phyloP scores from a whole-genome alignment of 2,888 invertebrate species.

The Zygogramma bicolorata region DNA sequence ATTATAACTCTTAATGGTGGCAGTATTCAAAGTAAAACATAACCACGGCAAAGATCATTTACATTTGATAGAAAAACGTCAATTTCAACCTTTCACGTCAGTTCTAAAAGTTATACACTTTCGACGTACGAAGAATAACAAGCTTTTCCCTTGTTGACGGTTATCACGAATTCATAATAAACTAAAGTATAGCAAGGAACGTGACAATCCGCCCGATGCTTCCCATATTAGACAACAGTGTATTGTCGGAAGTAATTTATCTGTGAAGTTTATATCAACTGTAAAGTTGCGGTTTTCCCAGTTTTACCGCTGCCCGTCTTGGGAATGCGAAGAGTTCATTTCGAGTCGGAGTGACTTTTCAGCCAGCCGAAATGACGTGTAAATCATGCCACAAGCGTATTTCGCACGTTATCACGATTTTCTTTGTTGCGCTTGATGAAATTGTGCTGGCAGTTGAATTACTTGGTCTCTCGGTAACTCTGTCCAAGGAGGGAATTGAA shows the following conservation, averaged over 20 bases:
- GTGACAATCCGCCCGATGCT: neutral
- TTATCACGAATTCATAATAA: neutral
- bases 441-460: constrained; percentile 1
- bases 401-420: constrained; percentile 15
- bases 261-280: neutral
- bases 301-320: constrained; percentile 12
- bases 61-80: too few species aligned
- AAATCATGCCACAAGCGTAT: constrained; percentile 3
- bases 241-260: constrained; percentile 9
- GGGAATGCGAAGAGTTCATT: constrained; percentile 15
- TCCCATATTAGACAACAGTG: neutral
- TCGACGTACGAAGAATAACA: neutral
- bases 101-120: neutral
- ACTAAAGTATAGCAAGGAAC: neutral
- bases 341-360: constrained; percentile 9
- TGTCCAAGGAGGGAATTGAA: neutral
- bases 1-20: too few species aligned
- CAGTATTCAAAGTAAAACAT: too few species aligned
- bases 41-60: too few species aligned
- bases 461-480: neutral
- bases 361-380: constrained; percentile 7
- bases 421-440: constrained; percentile 8
- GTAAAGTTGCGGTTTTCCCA: constrained; percentile 15
- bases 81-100: too few species aligned
- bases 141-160: neutral